Evolutionary conservation across 2,113 vertebrate species (phyloP).

Genomic region (Paramormyrops kingsleyae): DNA sequence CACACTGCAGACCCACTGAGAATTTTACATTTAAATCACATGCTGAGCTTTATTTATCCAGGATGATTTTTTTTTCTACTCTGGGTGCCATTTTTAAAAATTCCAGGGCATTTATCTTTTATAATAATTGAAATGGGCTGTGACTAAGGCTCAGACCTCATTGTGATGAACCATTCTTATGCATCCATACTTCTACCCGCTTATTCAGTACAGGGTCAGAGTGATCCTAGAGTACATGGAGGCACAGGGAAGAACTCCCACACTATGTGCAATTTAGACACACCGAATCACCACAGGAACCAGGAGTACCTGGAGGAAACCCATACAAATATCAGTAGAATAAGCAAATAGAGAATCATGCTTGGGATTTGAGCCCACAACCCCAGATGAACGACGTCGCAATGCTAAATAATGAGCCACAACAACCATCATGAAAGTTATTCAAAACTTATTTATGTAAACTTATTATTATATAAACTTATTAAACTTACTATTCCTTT

Average conservation of each 20-base stretch:
- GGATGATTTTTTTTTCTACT: not conserved
- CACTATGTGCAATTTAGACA: not conserved
- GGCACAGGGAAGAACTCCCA: not conserved
- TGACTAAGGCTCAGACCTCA: not conserved
- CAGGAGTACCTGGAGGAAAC: not conserved
- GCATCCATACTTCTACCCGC: not conserved
- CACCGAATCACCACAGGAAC: not conserved
- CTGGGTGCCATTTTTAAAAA: not conserved
- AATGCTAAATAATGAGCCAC: not conserved
- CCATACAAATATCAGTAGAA: not conserved
- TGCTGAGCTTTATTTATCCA: not conserved
- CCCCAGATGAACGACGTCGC: not conserved
- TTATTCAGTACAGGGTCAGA: not conserved
- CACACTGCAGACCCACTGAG: not conserved
- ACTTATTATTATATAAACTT: too few relatives aligned
- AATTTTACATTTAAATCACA: not conserved
- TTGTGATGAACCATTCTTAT: not conserved
- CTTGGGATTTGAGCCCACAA: not conserved
- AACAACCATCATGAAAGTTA: not conserved
- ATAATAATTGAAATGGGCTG: not conserved
- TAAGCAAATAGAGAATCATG: not conserved
- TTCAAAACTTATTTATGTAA: too few relatives aligned
- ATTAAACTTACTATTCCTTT: not conserved
- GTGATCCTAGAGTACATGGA: not conserved
- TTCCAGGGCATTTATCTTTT: not conserved